Conservation (phyloP, 30 jellyfish, hydroid and myxozoan species). For the Aurelia aurita region DNA sequence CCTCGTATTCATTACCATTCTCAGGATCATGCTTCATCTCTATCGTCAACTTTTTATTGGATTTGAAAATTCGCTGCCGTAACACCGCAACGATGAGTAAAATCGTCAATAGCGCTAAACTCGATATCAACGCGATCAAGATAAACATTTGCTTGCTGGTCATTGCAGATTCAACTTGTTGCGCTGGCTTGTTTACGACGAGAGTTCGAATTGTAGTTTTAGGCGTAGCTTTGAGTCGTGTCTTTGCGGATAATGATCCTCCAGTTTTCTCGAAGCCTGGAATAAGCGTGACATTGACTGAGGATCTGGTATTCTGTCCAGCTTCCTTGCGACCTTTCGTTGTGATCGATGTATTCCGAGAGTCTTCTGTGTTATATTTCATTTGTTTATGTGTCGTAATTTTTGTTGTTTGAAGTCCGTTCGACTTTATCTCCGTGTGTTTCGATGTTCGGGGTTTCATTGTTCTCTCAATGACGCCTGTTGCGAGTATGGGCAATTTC, state of each 20-base stretch:
- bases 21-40: slow-evolving; percentile 68
- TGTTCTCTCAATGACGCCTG: neutral
- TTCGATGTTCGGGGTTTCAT: neutral
- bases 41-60: slow-evolving; percentile 53
- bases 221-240: neutral
- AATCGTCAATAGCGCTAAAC: slow-evolving; percentile 55
- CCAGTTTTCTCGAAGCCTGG: slow-evolving; percentile 14
- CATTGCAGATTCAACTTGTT: slow-evolving; percentile 5
- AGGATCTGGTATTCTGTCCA: neutral
- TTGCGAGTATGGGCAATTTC: neutral
- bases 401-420: neutral
- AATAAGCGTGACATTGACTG: neutral
- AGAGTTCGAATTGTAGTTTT: slow-evolving; percentile 32
- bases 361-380: neutral
- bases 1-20: slow-evolving; percentile 20
- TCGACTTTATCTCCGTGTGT: neutral
- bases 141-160: slow-evolving; percentile 61
- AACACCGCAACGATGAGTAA: slow-evolving; percentile 42
- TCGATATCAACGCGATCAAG: slow-evolving; percentile 47
- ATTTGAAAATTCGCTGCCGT: slow-evolving; percentile 63
- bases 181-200: slow-evolving; percentile 28
- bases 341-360: neutral
- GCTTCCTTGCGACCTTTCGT: neutral
- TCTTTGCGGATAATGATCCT: slow-evolving; percentile 7
- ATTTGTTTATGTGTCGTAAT: neutral